phyloP scores from a whole-genome alignment of 2,888 invertebrate species.

The Ethmia dodecea region DNA sequence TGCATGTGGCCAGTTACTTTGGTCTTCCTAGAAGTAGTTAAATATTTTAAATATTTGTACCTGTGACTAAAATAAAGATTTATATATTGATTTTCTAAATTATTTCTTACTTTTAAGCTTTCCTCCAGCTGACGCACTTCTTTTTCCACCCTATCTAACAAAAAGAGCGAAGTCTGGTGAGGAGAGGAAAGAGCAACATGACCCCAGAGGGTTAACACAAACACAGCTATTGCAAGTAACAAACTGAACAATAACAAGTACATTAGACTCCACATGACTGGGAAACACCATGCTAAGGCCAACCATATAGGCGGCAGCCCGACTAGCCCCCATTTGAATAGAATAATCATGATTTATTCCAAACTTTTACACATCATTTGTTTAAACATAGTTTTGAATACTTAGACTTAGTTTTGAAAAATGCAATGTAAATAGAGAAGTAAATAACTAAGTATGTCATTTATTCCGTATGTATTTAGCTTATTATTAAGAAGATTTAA shows the following conservation, averaged over 20 bases:
- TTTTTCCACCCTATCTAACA: conserved; percentile 78
- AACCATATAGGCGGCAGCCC: conserved; percentile 40
- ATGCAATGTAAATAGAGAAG: no score
- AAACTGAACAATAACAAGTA: conserved; percentile 46
- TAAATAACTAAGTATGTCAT: no score
- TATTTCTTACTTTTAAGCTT: conserved; percentile 77
- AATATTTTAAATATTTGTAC: no score
- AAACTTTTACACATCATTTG: no score
- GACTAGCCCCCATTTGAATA: conserved; percentile 47
- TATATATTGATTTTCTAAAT: no score
- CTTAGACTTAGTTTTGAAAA: no score
- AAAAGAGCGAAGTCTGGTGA: conserved; percentile 79
- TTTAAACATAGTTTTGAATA: no score
- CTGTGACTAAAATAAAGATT: no score
- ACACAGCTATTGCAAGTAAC: conserved; percentile 41
- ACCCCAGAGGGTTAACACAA: conserved; percentile 74
- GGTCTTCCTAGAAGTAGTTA: conserved; percentile 56
- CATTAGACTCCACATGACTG: conserved; percentile 43
- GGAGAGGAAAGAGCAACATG: conserved; percentile 81
- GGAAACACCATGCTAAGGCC: conserved; percentile 49
- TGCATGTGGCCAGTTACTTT: conserved; percentile 52
- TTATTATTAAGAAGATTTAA: no score
- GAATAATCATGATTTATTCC: conserved; percentile 23
- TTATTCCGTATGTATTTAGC: no score
- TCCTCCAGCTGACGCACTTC: conserved; percentile 79